Evolutionary conservation across 1,140 invertebrate genomes (phyloP), one percentile per base, ranked within the genome.

Genomic region (Drosophila albomicans): DNA sequence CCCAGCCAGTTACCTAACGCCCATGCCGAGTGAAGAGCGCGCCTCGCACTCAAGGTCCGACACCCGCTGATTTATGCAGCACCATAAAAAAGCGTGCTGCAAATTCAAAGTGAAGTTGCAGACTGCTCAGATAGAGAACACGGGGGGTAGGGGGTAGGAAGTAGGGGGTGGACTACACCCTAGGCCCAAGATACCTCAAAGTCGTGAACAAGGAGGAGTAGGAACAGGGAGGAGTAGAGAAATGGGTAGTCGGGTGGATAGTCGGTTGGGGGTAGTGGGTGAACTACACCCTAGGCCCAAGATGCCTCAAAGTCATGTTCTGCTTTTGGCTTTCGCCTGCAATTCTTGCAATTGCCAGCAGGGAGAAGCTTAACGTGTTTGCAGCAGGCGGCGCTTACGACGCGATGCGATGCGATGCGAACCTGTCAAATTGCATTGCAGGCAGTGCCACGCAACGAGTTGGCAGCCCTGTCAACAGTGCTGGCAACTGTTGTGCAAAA

Each of bases 381-480:
- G 6, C 30, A 32, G 41, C 38, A 15, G 57, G 16, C 16, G 57
- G 57, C 38, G 41, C 41, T 25, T 3, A 25, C 20, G 20, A 25
- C 20, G 20, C 20, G 30, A 7, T 6, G 30, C 30, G 6, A 46
- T 20, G 11, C 68, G 58, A 71, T 16, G 69, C 59, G 43, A 13
- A 7, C 49, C 66, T 75, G 72, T 75, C 65, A 70, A 49, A 13
- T 38, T 64, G 38, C 61, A 71, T 69, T 43, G 35, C 43, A 20
- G 28, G 61, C 43, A 45, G 43, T 58, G 61, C 63, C 15, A 25
- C 56, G 28, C 16, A 67, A 25, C 70, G 46, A 73, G 64, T 54
- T 73, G 70, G 70, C 56, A 72, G 63, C 58, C 32, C 67, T 58
- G 10, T 11, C 65, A 46, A 16, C 46, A 5, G 8, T 30, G 46